phyloP scores from a whole-genome alignment of 2,113 vertebrate species.

The Paralichthys olivaceus region DNA sequence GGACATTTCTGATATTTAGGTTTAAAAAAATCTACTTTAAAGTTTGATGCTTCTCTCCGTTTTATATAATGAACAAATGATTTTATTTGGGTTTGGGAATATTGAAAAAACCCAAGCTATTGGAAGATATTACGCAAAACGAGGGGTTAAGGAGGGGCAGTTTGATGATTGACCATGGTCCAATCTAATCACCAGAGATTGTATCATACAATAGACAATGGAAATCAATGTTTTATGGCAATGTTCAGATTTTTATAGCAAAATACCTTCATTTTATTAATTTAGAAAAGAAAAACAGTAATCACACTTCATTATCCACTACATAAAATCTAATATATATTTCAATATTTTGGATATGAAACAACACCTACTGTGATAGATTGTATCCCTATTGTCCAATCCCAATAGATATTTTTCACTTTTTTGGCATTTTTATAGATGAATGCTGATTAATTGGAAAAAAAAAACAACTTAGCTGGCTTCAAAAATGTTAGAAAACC shows the following conservation, averaged over 20 bases:
- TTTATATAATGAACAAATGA: conserved; percentile 17
- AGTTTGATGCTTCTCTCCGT: conserved; percentile 1
- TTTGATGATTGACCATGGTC: not conserved
- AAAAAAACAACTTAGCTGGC: not conserved
- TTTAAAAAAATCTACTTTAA: not conserved
- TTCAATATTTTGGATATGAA: not conserved
- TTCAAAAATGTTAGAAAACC: not conserved
- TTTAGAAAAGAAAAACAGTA: no score
- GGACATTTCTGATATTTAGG: not conserved
- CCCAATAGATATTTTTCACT: not conserved
- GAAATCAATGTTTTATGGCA: not conserved
- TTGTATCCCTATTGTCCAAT: not conserved
- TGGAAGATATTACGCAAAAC: not conserved
- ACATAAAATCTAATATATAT: not conserved
- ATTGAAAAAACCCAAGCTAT: conserved; percentile 4
- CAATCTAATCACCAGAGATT: not conserved
- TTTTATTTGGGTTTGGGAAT: conserved; percentile 12
- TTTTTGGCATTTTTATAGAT: not conserved
- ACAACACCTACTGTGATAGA: not conserved
- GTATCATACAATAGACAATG: not conserved
- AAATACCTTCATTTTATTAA: not conserved
- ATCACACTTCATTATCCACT: no score
- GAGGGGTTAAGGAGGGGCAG: not conserved
- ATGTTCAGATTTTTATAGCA: conserved; percentile 1
- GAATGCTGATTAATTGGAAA: not conserved